A percentile compares a stretch with the other conserved stretches of the same genome.
Evolutionary conservation across 1,140 invertebrate genomes (phyloP).

Genomic region (Thaumatotibia leucotreta): DNA sequence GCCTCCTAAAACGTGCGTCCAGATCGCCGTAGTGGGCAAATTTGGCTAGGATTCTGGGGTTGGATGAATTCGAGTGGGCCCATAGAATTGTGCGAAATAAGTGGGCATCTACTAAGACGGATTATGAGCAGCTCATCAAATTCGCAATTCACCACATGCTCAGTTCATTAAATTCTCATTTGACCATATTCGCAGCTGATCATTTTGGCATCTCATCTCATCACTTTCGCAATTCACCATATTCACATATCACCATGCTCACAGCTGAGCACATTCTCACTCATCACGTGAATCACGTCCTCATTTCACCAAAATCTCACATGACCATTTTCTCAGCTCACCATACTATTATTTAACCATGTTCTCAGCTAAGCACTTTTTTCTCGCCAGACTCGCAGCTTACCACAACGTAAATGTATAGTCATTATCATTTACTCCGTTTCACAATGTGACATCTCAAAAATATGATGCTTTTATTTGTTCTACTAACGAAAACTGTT

Average conservation of each 20-base stretch:
- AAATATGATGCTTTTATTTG: no score
- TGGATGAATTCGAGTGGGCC: no score
- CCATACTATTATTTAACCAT: neutral
- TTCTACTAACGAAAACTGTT: no score
- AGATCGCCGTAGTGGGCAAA: no score
- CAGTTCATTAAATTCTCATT: neutral
- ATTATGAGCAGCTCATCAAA: neutral
- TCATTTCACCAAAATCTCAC: neutral
- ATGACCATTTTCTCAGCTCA: neutral
- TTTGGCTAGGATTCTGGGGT: no score
- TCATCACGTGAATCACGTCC: no score
- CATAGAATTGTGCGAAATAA: no score
- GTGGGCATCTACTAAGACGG: no score
- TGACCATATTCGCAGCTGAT: neutral
- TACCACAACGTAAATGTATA: neutral
- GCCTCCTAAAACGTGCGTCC: no score
- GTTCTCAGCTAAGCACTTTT: neutral
- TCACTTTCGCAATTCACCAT: neutral
- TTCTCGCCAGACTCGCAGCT: neutral
- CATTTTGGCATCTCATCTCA: neutral
- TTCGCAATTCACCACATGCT: neutral
- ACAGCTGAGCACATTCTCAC: neutral
- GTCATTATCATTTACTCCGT: neutral
- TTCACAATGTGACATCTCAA: no score
- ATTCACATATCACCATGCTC: neutral